Conservation (phyloP, 2,113 vertebrate genomes). For the Clarias macrocephalus region DNA sequence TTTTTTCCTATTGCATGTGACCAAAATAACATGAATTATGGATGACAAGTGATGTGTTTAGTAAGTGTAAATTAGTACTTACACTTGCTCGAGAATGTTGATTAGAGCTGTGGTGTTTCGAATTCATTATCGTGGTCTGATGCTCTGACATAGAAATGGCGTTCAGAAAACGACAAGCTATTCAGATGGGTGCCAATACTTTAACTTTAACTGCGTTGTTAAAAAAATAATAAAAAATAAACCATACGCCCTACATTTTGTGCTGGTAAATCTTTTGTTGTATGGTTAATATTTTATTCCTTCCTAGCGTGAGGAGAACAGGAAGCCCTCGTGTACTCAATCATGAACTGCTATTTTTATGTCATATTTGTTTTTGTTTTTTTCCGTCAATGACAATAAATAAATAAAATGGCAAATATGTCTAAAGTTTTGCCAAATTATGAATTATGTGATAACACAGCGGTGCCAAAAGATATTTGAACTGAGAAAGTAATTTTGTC, state of each 20-base stretch:
- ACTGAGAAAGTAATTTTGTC: not conserved
- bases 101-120: not conserved
- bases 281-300: not conserved
- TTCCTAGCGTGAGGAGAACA: not conserved
- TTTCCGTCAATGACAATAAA: not conserved
- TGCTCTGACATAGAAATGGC: not conserved
- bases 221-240: no score
- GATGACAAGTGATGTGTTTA: conserved; percentile 6
- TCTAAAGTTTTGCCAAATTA: not conserved
- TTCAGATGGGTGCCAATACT: not conserved
- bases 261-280: not conserved
- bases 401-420: not conserved
- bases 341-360: not conserved
- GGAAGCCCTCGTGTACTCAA: not conserved
- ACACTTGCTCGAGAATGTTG: not conserved
- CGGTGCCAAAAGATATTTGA: no score
- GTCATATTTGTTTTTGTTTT: not conserved
- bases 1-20: not conserved
- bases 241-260: not conserved
- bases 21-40: conserved; percentile 14
- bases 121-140: not conserved
- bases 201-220: not conserved
- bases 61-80: conserved; percentile 12
- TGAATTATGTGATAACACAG: not conserved
- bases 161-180: not conserved